Evolutionary conservation across 2,888 invertebrate genomes (phyloP).

Genomic region (Entomobrya proxima): DNA sequence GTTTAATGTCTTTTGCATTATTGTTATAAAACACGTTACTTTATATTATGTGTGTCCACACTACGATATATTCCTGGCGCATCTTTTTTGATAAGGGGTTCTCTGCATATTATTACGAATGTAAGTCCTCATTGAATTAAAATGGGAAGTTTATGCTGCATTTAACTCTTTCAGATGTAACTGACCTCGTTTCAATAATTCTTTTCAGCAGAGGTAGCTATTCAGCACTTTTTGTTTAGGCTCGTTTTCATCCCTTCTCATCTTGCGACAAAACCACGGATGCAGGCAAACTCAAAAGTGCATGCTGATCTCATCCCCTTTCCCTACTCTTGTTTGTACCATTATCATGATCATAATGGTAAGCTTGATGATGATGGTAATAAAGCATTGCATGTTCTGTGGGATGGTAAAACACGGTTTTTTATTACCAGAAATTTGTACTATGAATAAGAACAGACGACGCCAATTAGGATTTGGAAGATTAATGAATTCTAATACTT

Average conservation of each 20-base stretch:
- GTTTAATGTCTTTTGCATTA: constrained; percentile 2
- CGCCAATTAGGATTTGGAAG: constrained; percentile 63
- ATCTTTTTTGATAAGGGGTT: background rate
- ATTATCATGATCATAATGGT: constrained; percentile 15
- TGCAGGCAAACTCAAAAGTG: background rate
- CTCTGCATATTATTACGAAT: background rate
- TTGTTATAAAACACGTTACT: background rate
- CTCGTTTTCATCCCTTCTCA: background rate
- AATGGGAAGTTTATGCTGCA: constrained; percentile 65
- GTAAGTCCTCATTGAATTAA: constrained; percentile 53
- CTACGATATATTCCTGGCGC: too few species aligned
- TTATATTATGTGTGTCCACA: background rate
- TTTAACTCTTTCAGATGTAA: constrained; percentile 60
- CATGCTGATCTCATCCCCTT: background rate
- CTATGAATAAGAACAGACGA: constrained; percentile 49
- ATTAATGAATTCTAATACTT: constrained; percentile 64
- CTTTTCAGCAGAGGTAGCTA: constrained; percentile 35
- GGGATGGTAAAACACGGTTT: constrained; percentile 57
- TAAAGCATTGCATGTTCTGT: constrained; percentile 55
- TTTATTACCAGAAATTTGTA: constrained; percentile 47
- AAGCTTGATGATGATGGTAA: constrained; percentile 8
- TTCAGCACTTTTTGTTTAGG: constrained; percentile 15
- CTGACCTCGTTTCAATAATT: constrained; percentile 59
- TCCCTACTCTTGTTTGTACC: background rate
- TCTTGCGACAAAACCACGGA: background rate